A percentile compares a stretch with the other conserved stretches of the same genome.
Conservation (phyloP, 2,113 vertebrate species). For the Sporophila hypoxantha region DNA sequence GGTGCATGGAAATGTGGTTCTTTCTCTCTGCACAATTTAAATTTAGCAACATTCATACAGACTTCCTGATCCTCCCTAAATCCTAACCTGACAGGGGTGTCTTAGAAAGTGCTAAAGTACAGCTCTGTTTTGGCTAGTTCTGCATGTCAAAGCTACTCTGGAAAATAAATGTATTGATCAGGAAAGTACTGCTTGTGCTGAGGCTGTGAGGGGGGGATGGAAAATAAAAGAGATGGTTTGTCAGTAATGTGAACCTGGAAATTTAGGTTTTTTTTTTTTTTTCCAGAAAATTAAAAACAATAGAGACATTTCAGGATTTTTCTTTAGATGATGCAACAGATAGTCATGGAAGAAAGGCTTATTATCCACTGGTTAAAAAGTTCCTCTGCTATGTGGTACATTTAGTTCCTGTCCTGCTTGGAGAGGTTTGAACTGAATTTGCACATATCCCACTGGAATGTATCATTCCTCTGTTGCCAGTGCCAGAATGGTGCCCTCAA, state of each 20-base stretch:
- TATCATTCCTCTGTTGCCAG: not conserved
- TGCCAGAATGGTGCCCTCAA: not conserved
- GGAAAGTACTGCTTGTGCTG: not conserved
- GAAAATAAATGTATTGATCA: not conserved
- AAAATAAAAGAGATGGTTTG: not conserved
- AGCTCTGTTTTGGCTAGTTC: not conserved
- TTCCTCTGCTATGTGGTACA: not conserved
- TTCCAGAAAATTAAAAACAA: not conserved
- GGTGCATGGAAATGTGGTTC: not conserved
- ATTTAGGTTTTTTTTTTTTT: not conserved
- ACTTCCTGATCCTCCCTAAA: not conserved
- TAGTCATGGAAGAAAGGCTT: not conserved
- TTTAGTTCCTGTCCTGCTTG: not conserved
- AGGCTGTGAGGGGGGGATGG: not conserved
- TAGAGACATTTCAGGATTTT: not conserved
- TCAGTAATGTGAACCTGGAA: not conserved
- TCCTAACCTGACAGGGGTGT: not conserved
- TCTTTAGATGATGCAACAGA: not conserved
- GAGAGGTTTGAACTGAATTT: not conserved
- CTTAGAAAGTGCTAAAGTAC: not conserved
- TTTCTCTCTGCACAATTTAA: not conserved
- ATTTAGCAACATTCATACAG: not conserved
- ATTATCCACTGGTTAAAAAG: not conserved
- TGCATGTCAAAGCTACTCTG: not conserved
- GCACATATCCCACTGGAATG: not conserved